A percentile compares a stretch with the other conserved stretches of the same genome.
phyloP scores from a whole-genome alignment of 2,888 invertebrate genomes.

The Drosophila glabriapex region DNA sequence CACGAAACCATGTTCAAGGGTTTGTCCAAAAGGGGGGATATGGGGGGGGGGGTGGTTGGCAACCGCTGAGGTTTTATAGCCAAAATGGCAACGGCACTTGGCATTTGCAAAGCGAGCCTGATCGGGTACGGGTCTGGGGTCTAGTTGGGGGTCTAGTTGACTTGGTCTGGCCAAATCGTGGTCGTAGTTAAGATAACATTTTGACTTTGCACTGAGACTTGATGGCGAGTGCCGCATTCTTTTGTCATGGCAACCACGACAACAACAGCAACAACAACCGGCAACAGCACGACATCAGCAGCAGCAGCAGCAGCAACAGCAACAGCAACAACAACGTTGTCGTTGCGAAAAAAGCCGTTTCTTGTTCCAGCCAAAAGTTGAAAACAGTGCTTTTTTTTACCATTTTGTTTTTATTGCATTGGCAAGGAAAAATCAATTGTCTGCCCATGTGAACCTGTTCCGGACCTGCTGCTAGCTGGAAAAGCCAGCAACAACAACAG shows the following conservation, averaged over 20 bases:
- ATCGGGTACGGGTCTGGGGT: slow-evolving; percentile 9
- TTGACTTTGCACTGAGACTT: slow-evolving; percentile 76
- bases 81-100: slow-evolving; percentile 69
- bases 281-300: slow-evolving; percentile 64
- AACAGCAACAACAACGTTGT: slow-evolving; percentile 24
- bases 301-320: slow-evolving; percentile 31
- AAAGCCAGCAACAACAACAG: slow-evolving; percentile 40
- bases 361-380: slow-evolving; percentile 68
- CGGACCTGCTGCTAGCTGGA: slow-evolving; percentile 45
- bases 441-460: slow-evolving; percentile 67
- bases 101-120: slow-evolving; percentile 56
- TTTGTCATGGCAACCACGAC: slow-evolving; percentile 78
- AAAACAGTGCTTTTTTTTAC: slow-evolving; percentile 38
- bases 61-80: not conserved
- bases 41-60: not conserved
- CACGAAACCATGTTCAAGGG: slow-evolving; percentile 36
- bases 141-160: slow-evolving; percentile 21
- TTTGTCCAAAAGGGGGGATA: not conserved
- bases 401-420: slow-evolving; percentile 48
- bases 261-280: slow-evolving; percentile 62
- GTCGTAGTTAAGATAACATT: slow-evolving; percentile 77
- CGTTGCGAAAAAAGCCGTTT: slow-evolving; percentile 64
- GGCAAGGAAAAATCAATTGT: slow-evolving; percentile 76
- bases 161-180: slow-evolving; percentile 71
- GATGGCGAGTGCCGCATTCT: slow-evolving; percentile 82